Percentiles rank a stretch among this genome's conserved stretches.
phyloP scores from a whole-genome alignment of 2,888 invertebrate species.

The Holacanthella duospinosa region DNA sequence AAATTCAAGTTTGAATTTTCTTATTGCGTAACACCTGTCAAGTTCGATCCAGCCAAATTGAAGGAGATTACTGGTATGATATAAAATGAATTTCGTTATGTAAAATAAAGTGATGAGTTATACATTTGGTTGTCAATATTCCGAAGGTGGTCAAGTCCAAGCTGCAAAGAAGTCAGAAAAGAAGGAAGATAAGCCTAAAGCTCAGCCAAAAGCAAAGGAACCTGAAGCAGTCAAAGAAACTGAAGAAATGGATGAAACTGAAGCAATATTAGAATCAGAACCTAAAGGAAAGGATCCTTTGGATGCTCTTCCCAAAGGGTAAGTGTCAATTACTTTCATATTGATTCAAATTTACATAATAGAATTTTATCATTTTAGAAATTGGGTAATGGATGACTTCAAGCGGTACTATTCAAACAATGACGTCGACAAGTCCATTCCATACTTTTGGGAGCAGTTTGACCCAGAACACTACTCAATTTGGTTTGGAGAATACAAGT shows the following conservation, averaged over 20 bases:
- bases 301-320: slow-evolving; percentile 77
- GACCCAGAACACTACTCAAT: slow-evolving; percentile 92
- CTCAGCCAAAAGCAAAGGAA: slow-evolving; percentile 40
- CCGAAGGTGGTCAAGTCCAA: slow-evolving; percentile 13
- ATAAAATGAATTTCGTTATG: background rate
- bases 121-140: background rate
- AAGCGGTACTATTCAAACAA: slow-evolving; percentile 96
- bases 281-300: slow-evolving; percentile 86
- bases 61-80: slow-evolving; percentile 29
- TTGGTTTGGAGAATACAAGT: slow-evolving; percentile 96
- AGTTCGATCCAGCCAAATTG: slow-evolving; percentile 67
- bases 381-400: slow-evolving; percentile 92
- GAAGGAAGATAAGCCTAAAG: slow-evolving; percentile 40
- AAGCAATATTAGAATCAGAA: slow-evolving; percentile 58
- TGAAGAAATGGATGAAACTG: slow-evolving; percentile 58
- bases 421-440: slow-evolving; percentile 81
- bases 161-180: slow-evolving; percentile 44
- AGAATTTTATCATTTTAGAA: too few relatives aligned
- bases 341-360: too few relatives aligned
- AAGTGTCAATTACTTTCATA: too few relatives aligned
- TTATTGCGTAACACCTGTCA: slow-evolving; percentile 66
- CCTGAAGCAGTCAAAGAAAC: slow-evolving; percentile 44
- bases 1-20: slow-evolving; percentile 46
- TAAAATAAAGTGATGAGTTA: too few relatives aligned
- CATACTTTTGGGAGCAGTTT: slow-evolving; percentile 97